Percentiles rank a stretch among this genome's conserved stretches.
Evolutionary conservation across 2,113 vertebrate species (phyloP).

Genomic region (Noturus placidus): DNA sequence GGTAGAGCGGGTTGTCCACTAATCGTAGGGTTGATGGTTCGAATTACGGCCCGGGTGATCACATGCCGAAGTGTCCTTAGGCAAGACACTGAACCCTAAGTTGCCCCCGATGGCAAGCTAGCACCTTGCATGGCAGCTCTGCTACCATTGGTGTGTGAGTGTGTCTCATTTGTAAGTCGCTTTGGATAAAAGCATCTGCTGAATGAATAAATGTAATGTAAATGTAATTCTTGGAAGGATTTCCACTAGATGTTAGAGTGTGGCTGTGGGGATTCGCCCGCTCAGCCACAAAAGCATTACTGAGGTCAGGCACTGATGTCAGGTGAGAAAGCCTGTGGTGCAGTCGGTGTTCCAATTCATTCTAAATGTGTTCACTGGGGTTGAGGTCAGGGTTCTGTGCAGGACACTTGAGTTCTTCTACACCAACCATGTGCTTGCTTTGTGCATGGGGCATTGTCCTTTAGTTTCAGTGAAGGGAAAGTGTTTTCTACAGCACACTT

Average conservation of each 20-base stretch:
- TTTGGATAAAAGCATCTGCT: too few species aligned
- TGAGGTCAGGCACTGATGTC: not conserved
- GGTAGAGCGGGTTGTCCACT: too few species aligned
- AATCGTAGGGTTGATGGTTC: too few species aligned
- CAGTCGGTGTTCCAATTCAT: not conserved
- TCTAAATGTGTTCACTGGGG: not conserved
- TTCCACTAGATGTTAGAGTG: not conserved
- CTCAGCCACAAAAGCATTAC: not conserved
- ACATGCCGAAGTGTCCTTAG: too few species aligned
- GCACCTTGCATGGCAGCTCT: too few species aligned
- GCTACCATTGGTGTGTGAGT: too few species aligned
- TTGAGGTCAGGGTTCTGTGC: not conserved
- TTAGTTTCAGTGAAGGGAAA: not conserved
- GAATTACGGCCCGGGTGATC: too few species aligned
- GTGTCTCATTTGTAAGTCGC: too few species aligned
- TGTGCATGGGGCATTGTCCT: not conserved
- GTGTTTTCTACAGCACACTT: not conserved
- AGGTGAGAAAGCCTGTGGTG: not conserved
- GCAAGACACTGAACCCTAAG: too few species aligned
- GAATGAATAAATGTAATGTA: too few species aligned
- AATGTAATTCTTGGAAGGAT: too few species aligned
- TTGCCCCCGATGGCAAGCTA: too few species aligned
- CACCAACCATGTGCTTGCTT: not conserved
- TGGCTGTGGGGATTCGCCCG: not conserved
- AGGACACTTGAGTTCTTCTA: not conserved